phyloP scores from a whole-genome alignment of 2,888 invertebrate genomes.

The Biston betularia region DNA sequence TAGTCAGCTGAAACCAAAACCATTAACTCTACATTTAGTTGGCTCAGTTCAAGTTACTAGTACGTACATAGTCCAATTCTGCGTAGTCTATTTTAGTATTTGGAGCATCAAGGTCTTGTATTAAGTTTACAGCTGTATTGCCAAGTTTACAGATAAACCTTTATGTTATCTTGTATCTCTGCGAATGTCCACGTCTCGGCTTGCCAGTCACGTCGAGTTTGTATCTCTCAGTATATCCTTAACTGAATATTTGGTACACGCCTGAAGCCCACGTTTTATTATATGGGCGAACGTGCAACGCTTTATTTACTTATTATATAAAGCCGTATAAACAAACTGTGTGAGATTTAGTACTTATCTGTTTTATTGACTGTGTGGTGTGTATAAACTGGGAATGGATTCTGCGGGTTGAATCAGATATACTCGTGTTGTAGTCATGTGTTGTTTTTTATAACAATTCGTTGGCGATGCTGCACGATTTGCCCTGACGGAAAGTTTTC shows the following conservation, averaged over 20 bases:
- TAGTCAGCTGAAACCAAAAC: not conserved
- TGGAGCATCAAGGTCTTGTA: too few relatives aligned
- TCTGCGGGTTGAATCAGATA: constrained; percentile 2
- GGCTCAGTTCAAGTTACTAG: not conserved
- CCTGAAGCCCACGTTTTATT: constrained; percentile 70
- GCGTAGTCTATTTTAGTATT: not conserved
- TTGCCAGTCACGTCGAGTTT: constrained; percentile 65
- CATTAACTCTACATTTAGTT: not conserved
- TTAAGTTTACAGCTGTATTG: constrained; percentile 16
- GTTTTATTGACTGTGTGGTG: constrained; percentile 32
- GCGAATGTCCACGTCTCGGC: constrained; percentile 55
- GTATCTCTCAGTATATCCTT: constrained; percentile 63
- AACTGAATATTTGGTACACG: constrained; percentile 77
- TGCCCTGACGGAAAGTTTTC: too few relatives aligned
- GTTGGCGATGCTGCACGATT: too few relatives aligned
- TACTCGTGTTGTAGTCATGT: not conserved
- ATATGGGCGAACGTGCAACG: constrained; percentile 63
- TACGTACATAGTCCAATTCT: not conserved
- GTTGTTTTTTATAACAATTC: too few relatives aligned
- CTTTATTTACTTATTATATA: constrained; percentile 63
- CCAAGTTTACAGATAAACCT: constrained; percentile 42
- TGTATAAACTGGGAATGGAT: not conserved
- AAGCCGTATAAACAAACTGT: constrained; percentile 29
- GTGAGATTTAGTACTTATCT: constrained; percentile 30
- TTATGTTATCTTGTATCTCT: constrained; percentile 52